Conservation (phyloP, 2,113 vertebrate genomes). For the Myrmophylax atrothorax region DNA sequence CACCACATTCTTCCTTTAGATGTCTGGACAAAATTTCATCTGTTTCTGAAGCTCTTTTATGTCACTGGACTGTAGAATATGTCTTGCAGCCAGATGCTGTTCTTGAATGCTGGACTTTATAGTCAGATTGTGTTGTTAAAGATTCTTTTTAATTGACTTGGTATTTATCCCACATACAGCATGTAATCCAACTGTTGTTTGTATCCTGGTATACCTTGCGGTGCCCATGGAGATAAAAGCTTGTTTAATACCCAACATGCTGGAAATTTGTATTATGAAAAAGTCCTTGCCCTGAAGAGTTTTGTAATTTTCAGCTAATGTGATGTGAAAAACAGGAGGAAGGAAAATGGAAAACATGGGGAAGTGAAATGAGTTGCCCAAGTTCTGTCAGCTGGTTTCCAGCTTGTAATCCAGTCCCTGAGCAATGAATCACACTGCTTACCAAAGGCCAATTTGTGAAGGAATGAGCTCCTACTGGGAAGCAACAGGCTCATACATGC, state of each 20-base stretch:
- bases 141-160: constrained; percentile 16
- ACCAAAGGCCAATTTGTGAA: constrained; percentile 59
- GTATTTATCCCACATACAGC: not conserved
- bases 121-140: not conserved
- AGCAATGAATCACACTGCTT: constrained; percentile 52
- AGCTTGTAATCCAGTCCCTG: constrained; percentile 41
- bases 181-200: constrained; percentile 9
- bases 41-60: not conserved
- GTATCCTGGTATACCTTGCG: not conserved
- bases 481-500: constrained; percentile 59
- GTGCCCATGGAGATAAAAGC: not conserved
- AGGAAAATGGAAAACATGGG: not conserved
- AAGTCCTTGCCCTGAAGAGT: not conserved
- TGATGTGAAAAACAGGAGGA: constrained; percentile 16
- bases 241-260: constrained; percentile 11
- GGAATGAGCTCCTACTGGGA: constrained; percentile 55
- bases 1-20: not conserved
- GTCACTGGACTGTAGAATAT: not conserved
- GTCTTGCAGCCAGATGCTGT: not conserved
- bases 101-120: not conserved
- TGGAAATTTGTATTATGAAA: constrained; percentile 13
- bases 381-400: constrained; percentile 48
- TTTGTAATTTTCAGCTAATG: constrained; percentile 7
- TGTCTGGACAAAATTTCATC: not conserved
- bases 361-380: constrained; percentile 40